Evolutionary conservation across 1,140 invertebrate species (phyloP), one percentile per base, ranked within the genome.

Genomic region (Lordiphosa mommai): DNA sequence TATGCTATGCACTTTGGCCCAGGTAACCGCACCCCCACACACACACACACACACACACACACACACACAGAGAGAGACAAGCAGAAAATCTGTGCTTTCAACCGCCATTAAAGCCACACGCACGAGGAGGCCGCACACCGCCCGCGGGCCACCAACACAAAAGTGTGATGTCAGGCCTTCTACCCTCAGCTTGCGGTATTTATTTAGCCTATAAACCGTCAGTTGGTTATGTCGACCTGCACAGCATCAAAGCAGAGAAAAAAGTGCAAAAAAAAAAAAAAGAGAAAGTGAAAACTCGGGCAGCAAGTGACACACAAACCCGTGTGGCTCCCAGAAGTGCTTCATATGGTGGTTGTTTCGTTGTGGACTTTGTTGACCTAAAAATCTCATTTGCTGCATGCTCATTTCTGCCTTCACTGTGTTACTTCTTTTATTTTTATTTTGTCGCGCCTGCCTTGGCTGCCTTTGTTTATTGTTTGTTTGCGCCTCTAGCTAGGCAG

Each of bases 171-270:
- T 71, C 76, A 74, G 76, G 51, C 40, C 61, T 13, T 43, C 40
- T 17, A 20, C 53, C 36, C 32, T 51, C 17, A 33, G 40, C 60
- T 71, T 68, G 67, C 77, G 60, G 72, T 84, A 84, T 84, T 84
- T 84, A 84, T 77, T 77, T 84, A 77, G 77, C 77, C 77, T 77
- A 84, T 84, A 84, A 84, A 84, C 68, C 76, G 79, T 56, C 76
- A 74, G 65, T 79, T 65, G 76, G 70, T 70, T 66, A 70, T 64
- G 55, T 32, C 61, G 20, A 48, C 51, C 57, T 63, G 51, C 63
- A 68, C 64, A 68, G 55, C 63, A 52, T 59, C 64, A 68, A 68
- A 68, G 64, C 64, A 47, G 50, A 48, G 55, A 72, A 32, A 69
- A 41, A 47, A 36, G 37, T 16, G 29, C 52, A 55, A 55, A 59